Base-by-base conservation (phyloP, 2,797 vertebrate genomes). In the Macroramphosus scolopax region DNA sequence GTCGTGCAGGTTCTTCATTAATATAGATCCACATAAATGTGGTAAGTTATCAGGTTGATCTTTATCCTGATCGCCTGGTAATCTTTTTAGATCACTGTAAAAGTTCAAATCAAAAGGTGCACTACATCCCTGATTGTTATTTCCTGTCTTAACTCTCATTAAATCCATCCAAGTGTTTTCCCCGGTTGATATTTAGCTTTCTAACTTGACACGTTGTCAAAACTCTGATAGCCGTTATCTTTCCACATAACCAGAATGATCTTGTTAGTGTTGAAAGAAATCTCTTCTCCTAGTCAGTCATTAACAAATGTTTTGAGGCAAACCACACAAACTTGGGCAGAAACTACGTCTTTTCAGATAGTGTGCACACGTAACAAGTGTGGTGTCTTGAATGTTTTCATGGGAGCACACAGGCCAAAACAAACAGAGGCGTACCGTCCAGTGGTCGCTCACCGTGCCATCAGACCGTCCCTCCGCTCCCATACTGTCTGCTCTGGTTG, bases 271-370 rank as follows among this genome's bases (percentile, higher is more conserved):
- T 41, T 41, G 18, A 26, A 45, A 55, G 59, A 41, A 60, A 70
- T 4, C n/a, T 1, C 2, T 38, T 14, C 32, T 37, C 6, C 51
- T 51, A 20, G 75, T 85, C 63, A 87, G 47, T 85, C 68, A 85
- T 81, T 88, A 83, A 86, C 84, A 44, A 15, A 30, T 41, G 40
- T 43, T 54, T 54, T 7, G 24, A 54, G 12, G 28, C 24, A 62
- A 48, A 52, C 17, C 10, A 7, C 38, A 22, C 32, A 47, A 25
- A 61, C 43, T 43, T 8, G 17, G 30, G 24, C 12, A 25, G 17
- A 32, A 44, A 12, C 36, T 33, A 16, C n/a, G 17, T 26, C 8
- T n/a, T 34, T 11, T 30, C 16, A 41, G 13, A 11, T 13, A 14
- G 2, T 63, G 44, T 61, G 33, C 47, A 38, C 20, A 41, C 8